These are phyloP conservation scores for Cephalopterus ornatus DNA, from an alignment of 2,113 vertebrate species.

Conservation along the genomic window DNA sequence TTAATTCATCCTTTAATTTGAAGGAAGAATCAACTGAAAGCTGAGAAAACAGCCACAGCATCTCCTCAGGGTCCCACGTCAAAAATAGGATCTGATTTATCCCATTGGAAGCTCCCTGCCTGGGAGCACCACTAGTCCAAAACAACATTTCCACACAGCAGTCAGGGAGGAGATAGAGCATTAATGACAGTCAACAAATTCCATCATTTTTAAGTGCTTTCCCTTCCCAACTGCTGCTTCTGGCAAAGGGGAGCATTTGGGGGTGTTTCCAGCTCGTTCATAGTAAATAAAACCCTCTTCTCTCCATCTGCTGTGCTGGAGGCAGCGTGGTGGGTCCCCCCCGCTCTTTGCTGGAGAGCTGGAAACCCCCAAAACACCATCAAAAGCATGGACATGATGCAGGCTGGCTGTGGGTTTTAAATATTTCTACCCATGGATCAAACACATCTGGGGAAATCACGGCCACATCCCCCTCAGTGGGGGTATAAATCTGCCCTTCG, in stretches of 20 bases:
- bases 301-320: background rate
- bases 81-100: background rate
- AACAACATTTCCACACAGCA: background rate
- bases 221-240: background rate
- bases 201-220: slow-evolving; percentile 8
- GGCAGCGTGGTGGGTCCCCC: rapidly evolving
- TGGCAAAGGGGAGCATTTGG: slow-evolving; percentile 38
- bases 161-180: background rate
- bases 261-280: background rate
- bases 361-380: background rate
- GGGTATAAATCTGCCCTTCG: background rate
- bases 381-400: background rate
- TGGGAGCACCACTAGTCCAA: background rate
- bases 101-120: background rate
- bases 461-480: rapidly evolving
- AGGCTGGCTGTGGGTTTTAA: background rate
- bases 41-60: background rate
- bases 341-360: background rate
- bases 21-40: background rate
- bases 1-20: background rate
- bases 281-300: slow-evolving; percentile 43
- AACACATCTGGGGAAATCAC: rapidly evolving
- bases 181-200: slow-evolving; percentile 19
- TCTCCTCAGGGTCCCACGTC: background rate
- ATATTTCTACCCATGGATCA: background rate